Base-by-base conservation (phyloP, 2,113 vertebrate genomes). In the Alligator mississippiensis region DNA sequence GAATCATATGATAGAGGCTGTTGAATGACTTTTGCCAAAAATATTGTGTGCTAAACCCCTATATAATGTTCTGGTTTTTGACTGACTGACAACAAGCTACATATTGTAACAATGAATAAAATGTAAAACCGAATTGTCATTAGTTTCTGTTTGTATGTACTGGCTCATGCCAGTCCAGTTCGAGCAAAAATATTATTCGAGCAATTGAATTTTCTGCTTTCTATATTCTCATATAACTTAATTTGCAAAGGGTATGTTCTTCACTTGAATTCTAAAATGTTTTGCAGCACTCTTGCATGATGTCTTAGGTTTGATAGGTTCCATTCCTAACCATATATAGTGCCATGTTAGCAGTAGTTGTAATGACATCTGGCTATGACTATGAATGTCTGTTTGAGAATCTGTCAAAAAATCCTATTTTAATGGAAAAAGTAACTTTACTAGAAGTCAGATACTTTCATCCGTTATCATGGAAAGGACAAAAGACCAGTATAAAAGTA, bases 261-360 rank as follows among this genome's bases (percentile, higher is more conserved):
- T 72, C 34, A 22, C 18, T 57, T 10, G 8, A 1, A 1, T 0
- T 24, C 63, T 8, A 64, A 0, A 4, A 3, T 28, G 1, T n/a
- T 24, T 57, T 16, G 12, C 1, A 2, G 1, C 13, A 16, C 38
- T 87, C 16, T 1, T 0, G 4, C 4, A 61, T 0, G 0, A 0
- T 2, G 21, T 47, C 14, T 38, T 34, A 72, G 38, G 12, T 18
- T 34, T 13, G 14, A 22, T 72, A 9, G 68, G 11, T 30, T 21
- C 19, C 4, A 18, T 6, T 21, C 30, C 15, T 15, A 62, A 2
- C 68, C 6, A 17, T 17, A 72, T 10, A 47, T 47, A 19, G 24
- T 6, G 34, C 47, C 0, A 2, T 77, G n/a, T 13, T 7, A 0
- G 0, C 17, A 3, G 28, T 78, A 58, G 14, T 11, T 38, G 19